Conservation (phyloP, 1,140 invertebrate species). For the Caenorhabditis briggsae region DNA sequence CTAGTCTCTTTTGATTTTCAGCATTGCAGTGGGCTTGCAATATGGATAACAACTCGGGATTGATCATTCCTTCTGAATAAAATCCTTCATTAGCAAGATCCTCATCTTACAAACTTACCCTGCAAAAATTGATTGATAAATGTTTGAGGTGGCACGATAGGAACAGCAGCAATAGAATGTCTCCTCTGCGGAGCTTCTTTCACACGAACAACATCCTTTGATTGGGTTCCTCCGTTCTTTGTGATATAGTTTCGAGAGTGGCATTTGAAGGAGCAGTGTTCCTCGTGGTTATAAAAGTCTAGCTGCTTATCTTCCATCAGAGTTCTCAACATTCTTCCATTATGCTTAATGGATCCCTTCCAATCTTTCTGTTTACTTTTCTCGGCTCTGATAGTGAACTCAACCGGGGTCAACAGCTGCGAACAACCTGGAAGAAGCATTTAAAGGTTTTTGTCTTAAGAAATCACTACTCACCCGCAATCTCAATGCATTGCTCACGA, state of each 20-base stretch:
- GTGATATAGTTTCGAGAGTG: conserved; percentile 38
- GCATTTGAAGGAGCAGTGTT: neutral
- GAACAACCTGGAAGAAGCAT: neutral
- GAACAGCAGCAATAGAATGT: neutral
- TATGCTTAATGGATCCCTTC: conserved; percentile 34
- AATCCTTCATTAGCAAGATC: no score
- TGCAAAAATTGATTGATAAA: neutral
- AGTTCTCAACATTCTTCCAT: conserved; percentile 21
- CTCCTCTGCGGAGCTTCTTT: neutral
- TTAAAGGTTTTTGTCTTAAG: no score
- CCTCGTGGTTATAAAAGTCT: neutral
- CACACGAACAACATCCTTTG: neutral
- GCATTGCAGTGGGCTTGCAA: neutral
- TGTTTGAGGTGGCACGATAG: neutral
- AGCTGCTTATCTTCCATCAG: conserved; percentile 13
- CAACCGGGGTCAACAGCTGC: neutral
- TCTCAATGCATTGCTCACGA: neutral
- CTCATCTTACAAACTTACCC: neutral
- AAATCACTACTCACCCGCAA: neutral
- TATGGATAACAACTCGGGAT: neutral
- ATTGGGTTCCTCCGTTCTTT: neutral
- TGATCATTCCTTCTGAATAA: neutral
- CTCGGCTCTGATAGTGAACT: conserved; percentile 21
- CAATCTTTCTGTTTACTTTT: conserved; percentile 32
- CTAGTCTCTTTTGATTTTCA: neutral